phyloP scores from a whole-genome alignment of 2,113 vertebrate species.

The Myanophis thanlyinensis region DNA sequence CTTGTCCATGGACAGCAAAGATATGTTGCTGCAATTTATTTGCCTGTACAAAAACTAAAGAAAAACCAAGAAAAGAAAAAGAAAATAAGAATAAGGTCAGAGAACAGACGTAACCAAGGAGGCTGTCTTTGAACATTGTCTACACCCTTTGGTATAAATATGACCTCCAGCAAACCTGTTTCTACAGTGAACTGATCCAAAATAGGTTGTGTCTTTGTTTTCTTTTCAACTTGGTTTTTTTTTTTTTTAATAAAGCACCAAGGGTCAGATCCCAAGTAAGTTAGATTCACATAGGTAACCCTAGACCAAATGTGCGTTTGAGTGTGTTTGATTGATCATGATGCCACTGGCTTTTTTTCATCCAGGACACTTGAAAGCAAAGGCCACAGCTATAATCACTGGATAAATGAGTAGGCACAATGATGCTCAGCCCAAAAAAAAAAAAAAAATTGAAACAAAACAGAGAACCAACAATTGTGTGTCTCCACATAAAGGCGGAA shows the following conservation, averaged over 20 bases:
- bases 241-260: neutral
- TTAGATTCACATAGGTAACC: neutral
- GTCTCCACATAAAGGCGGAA: neutral
- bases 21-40: constrained; percentile 99
- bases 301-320: neutral
- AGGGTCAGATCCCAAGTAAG: neutral
- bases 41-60: constrained; percentile 95
- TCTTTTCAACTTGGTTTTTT: neutral
- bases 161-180: neutral
- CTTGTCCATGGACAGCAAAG: constrained; percentile 96
- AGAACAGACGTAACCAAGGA: neutral
- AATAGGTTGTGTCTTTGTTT: neutral
- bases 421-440: neutral
- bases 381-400: neutral
- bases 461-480: neutral
- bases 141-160: neutral
- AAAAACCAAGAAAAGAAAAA: neutral
- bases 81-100: neutral
- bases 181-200: neutral
- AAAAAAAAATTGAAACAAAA: too few relatives aligned
- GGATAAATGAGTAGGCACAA: neutral
- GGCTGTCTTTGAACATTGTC: too few relatives aligned
- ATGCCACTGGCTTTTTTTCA: neutral
- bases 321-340: neutral
- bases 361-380: neutral